Conservation (phyloP, 2,797 vertebrate genomes). For the Malurus splendens region DNA sequence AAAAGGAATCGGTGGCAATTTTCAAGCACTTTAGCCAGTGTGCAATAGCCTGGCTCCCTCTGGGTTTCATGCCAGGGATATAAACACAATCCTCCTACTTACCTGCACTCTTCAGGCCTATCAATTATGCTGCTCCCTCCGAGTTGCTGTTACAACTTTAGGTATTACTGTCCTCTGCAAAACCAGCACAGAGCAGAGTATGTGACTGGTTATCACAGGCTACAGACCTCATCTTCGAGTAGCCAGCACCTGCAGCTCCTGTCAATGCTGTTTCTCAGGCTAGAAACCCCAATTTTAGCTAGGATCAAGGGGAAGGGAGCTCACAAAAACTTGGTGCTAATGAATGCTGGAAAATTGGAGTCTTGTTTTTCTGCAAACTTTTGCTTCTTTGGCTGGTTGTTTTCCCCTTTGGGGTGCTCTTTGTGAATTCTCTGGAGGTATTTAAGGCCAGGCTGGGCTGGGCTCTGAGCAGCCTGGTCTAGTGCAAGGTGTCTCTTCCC, state of each 20-base stretch:
- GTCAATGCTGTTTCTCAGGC: neutral
- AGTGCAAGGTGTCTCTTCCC: neutral
- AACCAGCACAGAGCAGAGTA: neutral
- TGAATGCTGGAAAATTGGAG: neutral
- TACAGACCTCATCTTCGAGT: neutral
- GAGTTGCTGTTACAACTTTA: conserved; percentile 11
- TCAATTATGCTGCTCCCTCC: conserved; percentile 60
- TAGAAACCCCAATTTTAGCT: neutral
- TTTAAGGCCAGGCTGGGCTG: neutral
- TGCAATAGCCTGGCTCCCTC: conserved; percentile 29
- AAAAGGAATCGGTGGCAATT: conserved; percentile 62
- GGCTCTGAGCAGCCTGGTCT: neutral
- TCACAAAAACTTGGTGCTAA: conserved; percentile 4
- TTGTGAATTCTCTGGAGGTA: neutral
- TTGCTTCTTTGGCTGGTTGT: neutral
- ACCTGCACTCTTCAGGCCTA: conserved; percentile 54
- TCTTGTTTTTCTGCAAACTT: neutral
- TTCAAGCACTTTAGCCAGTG: conserved; percentile 46
- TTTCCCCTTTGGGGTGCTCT: neutral
- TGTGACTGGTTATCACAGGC: neutral
- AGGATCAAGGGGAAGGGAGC: neutral
- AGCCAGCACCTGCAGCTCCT: neutral
- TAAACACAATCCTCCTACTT: conserved; percentile 48
- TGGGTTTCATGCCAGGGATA: conserved; percentile 57
- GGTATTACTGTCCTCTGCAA: conserved; percentile 33